Base-by-base conservation (phyloP, 2,888 invertebrate genomes). In the Ichneumon xanthorius region DNA sequence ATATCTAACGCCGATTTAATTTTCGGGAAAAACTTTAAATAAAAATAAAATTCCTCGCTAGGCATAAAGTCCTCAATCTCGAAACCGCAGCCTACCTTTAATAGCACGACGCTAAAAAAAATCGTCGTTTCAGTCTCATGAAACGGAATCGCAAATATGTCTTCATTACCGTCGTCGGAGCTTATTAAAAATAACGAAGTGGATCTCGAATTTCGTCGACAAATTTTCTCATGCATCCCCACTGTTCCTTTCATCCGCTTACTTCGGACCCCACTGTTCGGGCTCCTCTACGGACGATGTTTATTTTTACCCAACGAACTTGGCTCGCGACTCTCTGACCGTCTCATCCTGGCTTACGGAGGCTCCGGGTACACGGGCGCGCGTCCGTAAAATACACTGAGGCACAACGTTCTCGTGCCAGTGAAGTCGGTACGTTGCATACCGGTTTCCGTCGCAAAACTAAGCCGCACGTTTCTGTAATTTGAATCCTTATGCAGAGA, bases 391-490 rank as follows among this genome's bases (percentile, higher is more conserved):
- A 70, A 33, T 37, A 53, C 30, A 22, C 48, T 73, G 37, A 22
- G 14, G 67, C n/a, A 26, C 70, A 55, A 55, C 37, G 14, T 14
- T 50, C 63, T n/a, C 11, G 33, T n/a, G 11, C 40, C 16, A 19
- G 72, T 65, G 45, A 45, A 73, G 55, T 70, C 40, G 63, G 63
- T 70, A 65, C 67, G 45, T 65, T 73, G 67, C 70, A 22, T 70
- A 53, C 11, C 37, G 16, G 63, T 75, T 63, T 68, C 48, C 45
- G 80, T 45, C 50, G 45, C 63, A 58, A 45, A 58, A 61, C 73
- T 61, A 61, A 63, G 68, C 72, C 68, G 63, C 70, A 70, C 75
- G 70, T 83, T 80, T 80, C 83, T 70, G 75, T 61, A 83, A 75
- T 83, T 55, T 71, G 70, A 79, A 75, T 83, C 55, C 37, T 61